Conservation (phyloP, 2,888 invertebrate species). For the Eledone cirrhosa region DNA sequence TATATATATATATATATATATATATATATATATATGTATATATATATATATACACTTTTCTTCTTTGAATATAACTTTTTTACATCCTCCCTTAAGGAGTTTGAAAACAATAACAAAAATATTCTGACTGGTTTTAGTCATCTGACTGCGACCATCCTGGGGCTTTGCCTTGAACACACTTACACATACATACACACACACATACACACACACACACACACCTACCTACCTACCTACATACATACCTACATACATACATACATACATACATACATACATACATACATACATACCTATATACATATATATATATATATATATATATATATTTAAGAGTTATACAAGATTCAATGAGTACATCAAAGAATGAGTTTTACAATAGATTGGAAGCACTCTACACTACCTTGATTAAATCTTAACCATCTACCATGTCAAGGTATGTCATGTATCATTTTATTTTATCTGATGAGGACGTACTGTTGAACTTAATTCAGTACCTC, state of each 20-base stretch:
- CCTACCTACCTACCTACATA: neutral
- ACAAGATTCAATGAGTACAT: too few species aligned
- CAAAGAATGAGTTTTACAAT: too few species aligned
- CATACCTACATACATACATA: conserved; percentile 30
- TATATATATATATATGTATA: neutral
- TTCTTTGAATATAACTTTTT: neutral
- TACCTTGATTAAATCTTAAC: too few species aligned
- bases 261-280: conserved; percentile 28
- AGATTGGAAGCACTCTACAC: too few species aligned
- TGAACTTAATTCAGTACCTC: too few species aligned
- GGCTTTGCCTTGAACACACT: too few species aligned
- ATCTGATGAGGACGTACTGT: too few species aligned
- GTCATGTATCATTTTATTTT: too few species aligned
- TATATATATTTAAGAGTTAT: neutral
- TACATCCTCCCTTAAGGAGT: neutral
- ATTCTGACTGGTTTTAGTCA: too few species aligned
- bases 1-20: neutral
- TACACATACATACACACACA: neutral
- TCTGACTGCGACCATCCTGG: too few species aligned
- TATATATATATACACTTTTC: neutral
- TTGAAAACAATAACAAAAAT: neutral
- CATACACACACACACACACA: neutral
- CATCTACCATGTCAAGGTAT: too few species aligned
- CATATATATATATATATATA: conserved; percentile 3
- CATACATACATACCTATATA: neutral